phyloP scores from a whole-genome alignment of 2,888 invertebrate genomes.

The Keiferia lycopersicella region DNA sequence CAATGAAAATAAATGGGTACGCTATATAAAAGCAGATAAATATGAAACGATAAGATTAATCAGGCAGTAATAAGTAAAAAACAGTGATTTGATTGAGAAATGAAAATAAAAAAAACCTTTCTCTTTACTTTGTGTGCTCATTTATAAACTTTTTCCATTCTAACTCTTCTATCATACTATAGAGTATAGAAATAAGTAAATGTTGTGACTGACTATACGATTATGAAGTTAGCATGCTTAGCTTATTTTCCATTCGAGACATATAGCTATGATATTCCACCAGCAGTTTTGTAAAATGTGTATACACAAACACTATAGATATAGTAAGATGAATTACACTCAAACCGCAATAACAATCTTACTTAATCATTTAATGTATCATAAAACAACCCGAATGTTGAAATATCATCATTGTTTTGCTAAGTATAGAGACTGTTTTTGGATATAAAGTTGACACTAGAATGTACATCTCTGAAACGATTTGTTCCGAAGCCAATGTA shows the following conservation, averaged over 20 bases:
- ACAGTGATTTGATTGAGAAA: neutral
- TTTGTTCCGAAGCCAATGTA: no score
- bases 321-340: no score
- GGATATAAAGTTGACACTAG: no score
- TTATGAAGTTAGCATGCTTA: conserved; percentile 8
- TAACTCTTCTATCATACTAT: neutral
- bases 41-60: neutral
- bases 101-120: neutral
- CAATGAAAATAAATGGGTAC: neutral
- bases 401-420: no score
- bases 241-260: conserved; percentile 9
- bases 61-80: neutral
- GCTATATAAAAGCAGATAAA: neutral
- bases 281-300: no score
- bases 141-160: neutral
- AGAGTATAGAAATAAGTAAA: conserved; percentile 3
- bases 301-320: no score
- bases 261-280: neutral
- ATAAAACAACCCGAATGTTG: no score
- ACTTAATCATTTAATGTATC: no score
- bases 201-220: conserved; percentile 27
- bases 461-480: no score
- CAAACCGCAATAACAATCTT: no score
- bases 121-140: neutral
- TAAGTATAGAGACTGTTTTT: no score